Evolutionary conservation across 2,113 vertebrate species (phyloP).

Genomic region (Myocastor coypus): DNA sequence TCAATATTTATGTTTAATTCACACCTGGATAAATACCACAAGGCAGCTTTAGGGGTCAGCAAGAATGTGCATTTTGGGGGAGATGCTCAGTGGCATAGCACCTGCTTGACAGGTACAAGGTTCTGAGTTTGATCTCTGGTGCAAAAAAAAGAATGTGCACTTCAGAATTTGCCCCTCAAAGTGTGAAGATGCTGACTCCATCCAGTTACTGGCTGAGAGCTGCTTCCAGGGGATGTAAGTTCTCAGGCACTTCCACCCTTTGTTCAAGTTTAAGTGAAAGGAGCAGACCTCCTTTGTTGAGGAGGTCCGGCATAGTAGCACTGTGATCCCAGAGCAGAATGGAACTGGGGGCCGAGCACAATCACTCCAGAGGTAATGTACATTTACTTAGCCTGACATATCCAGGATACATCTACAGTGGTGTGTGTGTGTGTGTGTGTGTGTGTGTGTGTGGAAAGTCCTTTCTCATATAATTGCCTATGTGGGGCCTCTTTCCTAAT

Average conservation of each 20-base stretch:
- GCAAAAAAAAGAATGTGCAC: not conserved
- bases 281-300: not conserved
- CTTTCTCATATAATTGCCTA: not conserved
- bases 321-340: not conserved
- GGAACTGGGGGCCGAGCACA: not conserved
- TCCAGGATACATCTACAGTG: not conserved
- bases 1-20: not conserved
- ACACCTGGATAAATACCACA: not conserved
- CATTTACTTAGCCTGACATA: not conserved
- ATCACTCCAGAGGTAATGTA: not conserved
- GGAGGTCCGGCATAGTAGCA: not conserved
- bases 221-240: not conserved
- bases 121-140: no score
- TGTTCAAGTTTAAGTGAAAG: not conserved
- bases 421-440: rapidly evolving
- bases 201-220: not conserved
- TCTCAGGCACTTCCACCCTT: not conserved
- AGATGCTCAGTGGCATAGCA: no score
- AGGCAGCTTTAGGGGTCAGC: not conserved
- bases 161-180: not conserved
- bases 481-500: not conserved
- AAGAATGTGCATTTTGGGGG: not conserved
- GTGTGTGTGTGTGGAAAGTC: not conserved
- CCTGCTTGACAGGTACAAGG: no score
- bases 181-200: not conserved